These are phyloP conservation scores for Amphipyra berbera DNA, from an alignment of 2,888 invertebrate species.

Conservation along the genomic window DNA sequence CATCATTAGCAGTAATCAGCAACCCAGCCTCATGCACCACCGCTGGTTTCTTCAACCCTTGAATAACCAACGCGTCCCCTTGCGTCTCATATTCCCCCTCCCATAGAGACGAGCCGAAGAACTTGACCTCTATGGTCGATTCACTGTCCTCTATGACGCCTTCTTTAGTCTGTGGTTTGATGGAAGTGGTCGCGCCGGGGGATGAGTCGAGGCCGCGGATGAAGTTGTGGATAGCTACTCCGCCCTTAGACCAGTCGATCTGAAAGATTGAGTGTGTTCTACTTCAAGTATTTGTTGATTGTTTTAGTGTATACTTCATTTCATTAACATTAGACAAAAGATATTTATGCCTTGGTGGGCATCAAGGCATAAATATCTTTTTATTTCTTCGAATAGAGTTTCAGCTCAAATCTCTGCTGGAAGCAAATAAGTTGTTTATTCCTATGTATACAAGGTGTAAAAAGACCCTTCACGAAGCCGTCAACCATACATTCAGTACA, in stretches of 20 bases:
- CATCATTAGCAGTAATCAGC: constrained; percentile 95
- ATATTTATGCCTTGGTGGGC: too few species aligned
- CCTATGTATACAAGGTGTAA: too few species aligned
- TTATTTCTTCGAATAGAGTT: too few species aligned
- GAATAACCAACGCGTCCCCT: constrained; percentile 90
- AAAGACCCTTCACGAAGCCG: too few species aligned
- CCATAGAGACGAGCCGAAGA: constrained; percentile 96
- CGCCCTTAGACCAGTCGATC: constrained; percentile 93
- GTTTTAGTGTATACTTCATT: too few species aligned
- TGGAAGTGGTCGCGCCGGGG: constrained; percentile 95
- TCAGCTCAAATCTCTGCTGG: too few species aligned
- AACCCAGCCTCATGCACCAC: constrained; percentile 95
- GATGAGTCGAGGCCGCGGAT: constrained; percentile 98
- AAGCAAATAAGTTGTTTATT: too few species aligned
- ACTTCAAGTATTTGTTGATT: not conserved
- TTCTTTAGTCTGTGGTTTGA: constrained; percentile 79
- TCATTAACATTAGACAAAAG: too few species aligned
- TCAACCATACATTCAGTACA: too few species aligned
- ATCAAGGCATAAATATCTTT: too few species aligned
- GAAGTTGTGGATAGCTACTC: constrained; percentile 96
- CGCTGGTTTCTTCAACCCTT: constrained; percentile 90
- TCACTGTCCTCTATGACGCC: constrained; percentile 74
- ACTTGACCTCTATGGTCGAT: constrained; percentile 75
- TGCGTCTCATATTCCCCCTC: constrained; percentile 84
- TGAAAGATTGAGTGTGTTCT: constrained; percentile 62